Base-by-base conservation (phyloP, 2,888 invertebrate genomes). In the Cynaeus angustus region DNA sequence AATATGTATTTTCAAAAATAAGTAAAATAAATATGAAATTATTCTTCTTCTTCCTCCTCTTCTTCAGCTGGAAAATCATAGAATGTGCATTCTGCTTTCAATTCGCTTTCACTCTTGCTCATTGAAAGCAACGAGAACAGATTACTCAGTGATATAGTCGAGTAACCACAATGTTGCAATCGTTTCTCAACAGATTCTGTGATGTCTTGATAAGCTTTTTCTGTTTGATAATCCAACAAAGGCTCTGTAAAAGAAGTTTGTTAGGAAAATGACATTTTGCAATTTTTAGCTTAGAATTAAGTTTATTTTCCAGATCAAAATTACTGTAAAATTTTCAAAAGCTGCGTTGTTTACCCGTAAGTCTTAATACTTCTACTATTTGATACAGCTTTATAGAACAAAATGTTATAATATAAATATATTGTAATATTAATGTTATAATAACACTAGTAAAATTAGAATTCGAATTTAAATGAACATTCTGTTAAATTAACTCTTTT, bases 141-240 rank as follows among this genome's bases (percentile, higher is more conserved):
- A 73, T 88, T 87, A 0, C 86, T 86, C 26, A 94, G 83, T 80
- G 91, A 88, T 43, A 94, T 90, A 43, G 90, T 86, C 1, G 91
- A 90, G 82, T 91, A 94, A 0, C 89, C 90, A 4, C 92, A 93
- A 77, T 88, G 88, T 21, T 89, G 88, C 72, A 94, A 84, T 77
- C 89, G 88, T 73, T 89, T 90, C 77, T 92, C 91, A 1, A 92
- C 89, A 38, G 88, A 88, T 79, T 92, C 92, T 75, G 89, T 90
- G 8, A 94, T 83, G 6, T 86, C 84, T 77, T 89, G 88, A 77
- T 91, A 92, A 10, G 90, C 91, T 28, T 86, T 79, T 65, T 87
- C 83, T 1, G 89, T 78, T 75, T 88, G 87, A 0, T 88, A 82
- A 0, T 87, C 84, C 26, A 89, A 76, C 68, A 86, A 83, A 7